Evolutionary conservation across 2,113 vertebrate species (phyloP).

Genomic region (Bothrops jararaca): DNA sequence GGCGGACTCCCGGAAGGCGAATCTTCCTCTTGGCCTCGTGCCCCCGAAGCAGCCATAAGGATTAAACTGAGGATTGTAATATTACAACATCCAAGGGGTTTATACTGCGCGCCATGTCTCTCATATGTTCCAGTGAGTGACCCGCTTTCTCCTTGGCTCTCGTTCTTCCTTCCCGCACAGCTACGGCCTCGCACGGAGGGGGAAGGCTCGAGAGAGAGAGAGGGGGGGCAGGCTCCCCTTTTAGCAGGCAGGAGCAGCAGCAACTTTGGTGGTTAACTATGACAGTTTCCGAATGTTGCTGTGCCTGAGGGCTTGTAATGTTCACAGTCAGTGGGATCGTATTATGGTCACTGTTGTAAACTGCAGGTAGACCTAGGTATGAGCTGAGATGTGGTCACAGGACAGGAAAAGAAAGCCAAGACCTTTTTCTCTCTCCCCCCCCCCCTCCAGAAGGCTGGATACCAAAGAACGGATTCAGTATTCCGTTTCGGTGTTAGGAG

Average conservation of each 20-base stretch:
- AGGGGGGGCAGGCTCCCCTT: no score
- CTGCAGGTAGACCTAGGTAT: no score
- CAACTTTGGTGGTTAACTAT: background rate
- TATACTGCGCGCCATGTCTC: conserved; percentile 61
- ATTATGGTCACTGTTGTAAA: no score
- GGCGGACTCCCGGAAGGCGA: conserved; percentile 16
- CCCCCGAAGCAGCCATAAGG: background rate
- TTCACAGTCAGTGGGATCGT: no score
- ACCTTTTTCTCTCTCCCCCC: no score
- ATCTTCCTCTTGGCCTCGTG: conserved; percentile 22
- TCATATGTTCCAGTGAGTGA: conserved; percentile 77
- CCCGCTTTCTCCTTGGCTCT: background rate
- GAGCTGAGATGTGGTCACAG: no score
- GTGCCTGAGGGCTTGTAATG: no score
- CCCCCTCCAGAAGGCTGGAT: background rate
- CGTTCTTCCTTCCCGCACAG: background rate
- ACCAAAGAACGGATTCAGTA: background rate
- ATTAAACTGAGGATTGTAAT: background rate
- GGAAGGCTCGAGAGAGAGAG: background rate
- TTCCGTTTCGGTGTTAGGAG: background rate
- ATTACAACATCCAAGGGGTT: no score
- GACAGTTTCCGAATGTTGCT: background rate
- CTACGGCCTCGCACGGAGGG: no score
- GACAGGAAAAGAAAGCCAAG: no score
- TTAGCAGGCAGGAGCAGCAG: background rate